Evolutionary conservation across 2,113 vertebrate genomes (phyloP).

Genomic region (Cololabis saira): DNA sequence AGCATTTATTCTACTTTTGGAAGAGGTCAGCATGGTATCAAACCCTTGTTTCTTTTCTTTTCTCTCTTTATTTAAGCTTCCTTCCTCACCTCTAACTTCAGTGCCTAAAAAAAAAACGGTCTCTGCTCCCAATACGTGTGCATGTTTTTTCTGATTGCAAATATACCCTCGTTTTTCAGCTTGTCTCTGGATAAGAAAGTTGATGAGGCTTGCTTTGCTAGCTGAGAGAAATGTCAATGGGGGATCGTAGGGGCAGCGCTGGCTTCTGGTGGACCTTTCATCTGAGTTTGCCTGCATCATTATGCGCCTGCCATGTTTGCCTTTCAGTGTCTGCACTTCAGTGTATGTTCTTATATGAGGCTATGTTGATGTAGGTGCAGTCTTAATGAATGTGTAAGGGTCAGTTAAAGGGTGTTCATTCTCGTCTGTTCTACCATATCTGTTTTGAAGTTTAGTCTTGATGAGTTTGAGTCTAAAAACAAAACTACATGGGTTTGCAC

Average conservation of each 20-base stretch:
- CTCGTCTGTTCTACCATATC: constrained; percentile 1
- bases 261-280: constrained; percentile 30
- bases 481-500: background rate
- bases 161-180: constrained; percentile 12
- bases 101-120: constrained; percentile 22
- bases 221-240: constrained; percentile 43
- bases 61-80: background rate
- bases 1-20: background rate
- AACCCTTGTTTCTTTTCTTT: too few relatives aligned
- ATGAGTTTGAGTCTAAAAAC: constrained; percentile 21
- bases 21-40: too few relatives aligned
- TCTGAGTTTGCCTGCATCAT: constrained; percentile 40
- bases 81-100: constrained; percentile 1
- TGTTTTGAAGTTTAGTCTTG: background rate
- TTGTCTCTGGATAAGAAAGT: constrained; percentile 39
- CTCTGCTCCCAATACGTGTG: background rate
- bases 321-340: constrained; percentile 7
- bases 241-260: constrained; percentile 20
- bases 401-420: constrained; percentile 1
- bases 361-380: background rate
- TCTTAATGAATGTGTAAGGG: constrained; percentile 12
- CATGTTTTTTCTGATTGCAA: background rate
- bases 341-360: background rate
- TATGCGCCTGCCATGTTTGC: constrained; percentile 20
- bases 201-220: constrained; percentile 19